A percentile compares a stretch with the other conserved stretches of the same genome.
phyloP scores from a whole-genome alignment of 1,140 invertebrate species.

The Psilanteris sp. region DNA sequence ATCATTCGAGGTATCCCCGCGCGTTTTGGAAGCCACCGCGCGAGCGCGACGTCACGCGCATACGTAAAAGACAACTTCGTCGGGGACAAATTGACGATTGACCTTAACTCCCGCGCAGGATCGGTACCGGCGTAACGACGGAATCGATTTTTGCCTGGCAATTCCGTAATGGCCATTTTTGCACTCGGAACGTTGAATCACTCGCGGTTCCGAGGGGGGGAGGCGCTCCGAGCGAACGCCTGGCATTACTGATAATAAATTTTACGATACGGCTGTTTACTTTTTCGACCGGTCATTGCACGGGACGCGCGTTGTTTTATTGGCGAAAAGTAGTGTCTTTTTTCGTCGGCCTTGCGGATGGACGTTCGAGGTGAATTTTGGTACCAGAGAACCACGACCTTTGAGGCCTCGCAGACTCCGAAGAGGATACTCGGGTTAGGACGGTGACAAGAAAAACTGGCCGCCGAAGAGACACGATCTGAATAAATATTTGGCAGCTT shows the following conservation, averaged over 20 bases:
- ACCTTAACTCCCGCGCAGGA: conserved; percentile 51
- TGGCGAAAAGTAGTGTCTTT: background rate
- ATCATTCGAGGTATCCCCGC: conserved; percentile 70
- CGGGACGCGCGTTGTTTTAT: conserved; percentile 17
- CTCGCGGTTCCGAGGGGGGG: background rate
- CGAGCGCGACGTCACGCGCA: conserved; percentile 67
- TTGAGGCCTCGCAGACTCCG: conserved; percentile 25
- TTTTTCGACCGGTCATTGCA: conserved; percentile 6
- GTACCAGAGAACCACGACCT: conserved; percentile 8
- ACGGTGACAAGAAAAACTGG: conserved; percentile 49
- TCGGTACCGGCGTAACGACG: conserved; percentile 13
- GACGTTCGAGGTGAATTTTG: background rate
- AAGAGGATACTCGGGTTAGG: conserved; percentile 32
- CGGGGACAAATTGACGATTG: conserved; percentile 71
- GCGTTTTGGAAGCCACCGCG: conserved; percentile 68
- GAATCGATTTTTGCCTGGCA: background rate
- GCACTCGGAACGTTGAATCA: background rate
- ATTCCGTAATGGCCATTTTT: background rate
- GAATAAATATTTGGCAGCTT: conserved; percentile 42
- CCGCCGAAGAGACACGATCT: conserved; percentile 34
- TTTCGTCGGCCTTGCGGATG: background rate
- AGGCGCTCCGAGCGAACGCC: conserved; percentile 4
- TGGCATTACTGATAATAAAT: conserved; percentile 27
- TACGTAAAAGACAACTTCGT: conserved; percentile 71
- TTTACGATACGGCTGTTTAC: conserved; percentile 1